Evolutionary conservation across 2,888 invertebrate genomes (phyloP), one percentile per base, ranked within the genome.

Genomic region (Eurytoma californica): DNA sequence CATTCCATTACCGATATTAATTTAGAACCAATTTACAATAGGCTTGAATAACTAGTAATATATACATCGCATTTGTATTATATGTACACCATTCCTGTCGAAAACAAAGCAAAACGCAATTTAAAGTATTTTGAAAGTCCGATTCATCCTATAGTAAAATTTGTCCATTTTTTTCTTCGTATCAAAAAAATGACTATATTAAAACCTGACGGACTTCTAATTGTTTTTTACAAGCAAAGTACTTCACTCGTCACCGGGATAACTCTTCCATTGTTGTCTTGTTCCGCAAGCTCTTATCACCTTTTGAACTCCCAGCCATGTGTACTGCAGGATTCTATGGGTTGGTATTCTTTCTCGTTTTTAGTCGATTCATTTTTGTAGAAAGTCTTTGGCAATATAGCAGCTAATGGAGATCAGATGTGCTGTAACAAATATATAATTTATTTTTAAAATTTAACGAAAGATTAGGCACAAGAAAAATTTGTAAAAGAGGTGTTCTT

Each of bases 381-480:
- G 39, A 39, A 39, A 39, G 7, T 39, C 39, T 61, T n/a, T 70
- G 14, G 3, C 13, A 20, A 7, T 4, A 4, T 20, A 57, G 30
- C 18, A 20, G 47, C 28, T 28, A 55, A 51, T 1, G 24, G 61
- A 61, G 61, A 68, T 75, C 75, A 75, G 9, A 75, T 75, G 53
- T 68, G 75, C 75, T 75, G 53, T 4, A 75, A 75, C 58, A 75
- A 14, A 61, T 68, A 68, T 12, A 61, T 28, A 60, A 18, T 13
- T 18, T 0, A 12, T n/a, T n/a, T 9, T 39, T 63, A n/a, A 39
- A 0, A 3, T 60, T 60, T 60, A 39, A n/a, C 2, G 16, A 9
- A 30, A 0, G 14, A 16, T 39, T 28, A 9, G 7, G 9, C 5
- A 7, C 9, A 7, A 9, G 4, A 9, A 9, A 39, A 39, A 9